Evolutionary conservation across 2,113 vertebrate species (phyloP).

Genomic region (Bubo bubo): DNA sequence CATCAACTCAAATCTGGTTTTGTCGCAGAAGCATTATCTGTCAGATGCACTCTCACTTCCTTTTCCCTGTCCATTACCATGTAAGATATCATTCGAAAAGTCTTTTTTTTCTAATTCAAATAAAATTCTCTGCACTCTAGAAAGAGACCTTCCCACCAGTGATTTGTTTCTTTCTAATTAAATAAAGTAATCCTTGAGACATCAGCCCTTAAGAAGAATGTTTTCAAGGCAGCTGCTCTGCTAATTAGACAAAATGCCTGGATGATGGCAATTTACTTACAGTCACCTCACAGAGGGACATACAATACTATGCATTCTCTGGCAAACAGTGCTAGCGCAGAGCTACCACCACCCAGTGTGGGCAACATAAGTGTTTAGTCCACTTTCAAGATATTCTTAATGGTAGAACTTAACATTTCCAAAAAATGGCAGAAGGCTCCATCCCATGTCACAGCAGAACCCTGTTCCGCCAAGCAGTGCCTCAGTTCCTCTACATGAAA

Average conservation of each 20-base stretch:
- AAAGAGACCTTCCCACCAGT: background rate
- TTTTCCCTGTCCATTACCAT: background rate
- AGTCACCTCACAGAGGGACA: background rate
- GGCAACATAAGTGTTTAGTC: background rate
- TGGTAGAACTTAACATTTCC: background rate
- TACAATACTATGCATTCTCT: background rate
- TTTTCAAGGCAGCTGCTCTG: slow-evolving; percentile 45
- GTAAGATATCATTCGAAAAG: background rate
- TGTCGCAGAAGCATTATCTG: background rate
- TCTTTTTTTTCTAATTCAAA: background rate
- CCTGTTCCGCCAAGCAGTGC: background rate
- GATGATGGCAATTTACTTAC: background rate
- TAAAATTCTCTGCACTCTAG: background rate
- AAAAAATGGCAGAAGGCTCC: background rate
- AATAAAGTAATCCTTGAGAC: slow-evolving; percentile 34
- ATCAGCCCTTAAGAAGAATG: slow-evolving; percentile 6
- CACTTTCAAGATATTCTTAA: background rate
- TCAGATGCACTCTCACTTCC: background rate
- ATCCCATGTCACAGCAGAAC: background rate
- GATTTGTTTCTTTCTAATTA: slow-evolving; percentile 38
- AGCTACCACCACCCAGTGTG: background rate
- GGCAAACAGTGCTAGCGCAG: background rate
- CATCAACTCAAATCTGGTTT: background rate
- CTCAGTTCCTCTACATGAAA: background rate
- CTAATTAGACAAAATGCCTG: slow-evolving; percentile 5